Evolutionary conservation across 2,797 vertebrate species (phyloP).

Genomic region (Thamnophis elegans): DNA sequence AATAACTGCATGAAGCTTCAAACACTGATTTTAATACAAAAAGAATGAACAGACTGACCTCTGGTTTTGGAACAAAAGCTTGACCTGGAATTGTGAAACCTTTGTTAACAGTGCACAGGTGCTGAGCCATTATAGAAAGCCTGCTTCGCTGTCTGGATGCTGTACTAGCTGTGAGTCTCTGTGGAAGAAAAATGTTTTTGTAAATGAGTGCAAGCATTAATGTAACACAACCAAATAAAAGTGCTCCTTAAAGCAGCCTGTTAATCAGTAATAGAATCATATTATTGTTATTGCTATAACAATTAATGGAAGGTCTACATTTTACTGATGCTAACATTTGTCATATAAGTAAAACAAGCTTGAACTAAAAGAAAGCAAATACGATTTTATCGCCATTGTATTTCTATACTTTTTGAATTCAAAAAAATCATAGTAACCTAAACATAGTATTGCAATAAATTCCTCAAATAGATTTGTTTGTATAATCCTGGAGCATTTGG

Average conservation of each 20-base stretch:
- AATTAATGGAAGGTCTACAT: neutral
- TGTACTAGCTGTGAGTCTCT: slow-evolving; percentile 88
- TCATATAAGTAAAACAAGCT: neutral
- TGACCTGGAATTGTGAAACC: slow-evolving; percentile 88
- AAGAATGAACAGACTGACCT: slow-evolving; percentile 73
- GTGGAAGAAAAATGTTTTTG: slow-evolving; percentile 24
- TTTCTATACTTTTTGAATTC: neutral
- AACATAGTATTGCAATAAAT: neutral
- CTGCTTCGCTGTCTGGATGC: slow-evolving; percentile 86
- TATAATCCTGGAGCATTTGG: neutral
- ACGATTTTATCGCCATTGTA: neutral
- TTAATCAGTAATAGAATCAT: neutral
- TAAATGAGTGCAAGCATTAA: neutral
- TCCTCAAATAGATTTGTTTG: neutral
- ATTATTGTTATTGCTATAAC: neutral
- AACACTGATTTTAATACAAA: neutral
- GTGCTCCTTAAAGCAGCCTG: neutral
- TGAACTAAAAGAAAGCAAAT: neutral
- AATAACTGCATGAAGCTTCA: neutral
- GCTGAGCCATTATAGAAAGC: slow-evolving; percentile 93
- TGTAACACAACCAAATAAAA: neutral
- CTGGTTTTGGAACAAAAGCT: slow-evolving; percentile 91
- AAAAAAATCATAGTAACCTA: neutral
- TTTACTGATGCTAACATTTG: neutral
- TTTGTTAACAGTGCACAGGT: slow-evolving; percentile 84